A percentile compares a stretch with the other conserved stretches of the same genome.
These are phyloP conservation scores for Motacilla tschutschensis DNA, from an alignment of 2,113 vertebrate genomes.

Conservation along the genomic window DNA sequence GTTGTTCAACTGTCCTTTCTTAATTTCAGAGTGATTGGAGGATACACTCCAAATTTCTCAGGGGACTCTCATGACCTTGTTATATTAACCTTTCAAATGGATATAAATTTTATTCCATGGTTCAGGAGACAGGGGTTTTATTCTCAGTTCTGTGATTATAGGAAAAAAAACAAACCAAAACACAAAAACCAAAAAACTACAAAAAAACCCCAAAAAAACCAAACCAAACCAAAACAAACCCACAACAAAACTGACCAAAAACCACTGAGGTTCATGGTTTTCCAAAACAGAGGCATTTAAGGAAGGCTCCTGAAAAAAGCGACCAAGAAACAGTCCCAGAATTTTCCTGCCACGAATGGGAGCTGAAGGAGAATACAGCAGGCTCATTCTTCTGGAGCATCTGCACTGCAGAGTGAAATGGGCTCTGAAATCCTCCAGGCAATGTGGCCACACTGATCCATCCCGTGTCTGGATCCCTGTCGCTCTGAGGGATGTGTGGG, in stretches of 20 bases:
- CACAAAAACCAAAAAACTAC: no score
- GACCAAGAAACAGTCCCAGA: neutral
- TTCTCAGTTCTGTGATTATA: neutral
- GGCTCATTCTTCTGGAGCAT: neutral
- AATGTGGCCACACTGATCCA: neutral
- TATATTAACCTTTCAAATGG: neutral
- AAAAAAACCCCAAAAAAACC: no score
- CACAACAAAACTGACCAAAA: no score
- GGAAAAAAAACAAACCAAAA: no score
- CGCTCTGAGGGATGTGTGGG: fast-evolving
- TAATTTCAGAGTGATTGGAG: constrained; percentile 21
- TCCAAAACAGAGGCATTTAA: neutral
- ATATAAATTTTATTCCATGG: constrained; percentile 15
- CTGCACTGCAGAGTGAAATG: neutral
- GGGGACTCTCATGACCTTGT: constrained; percentile 13
- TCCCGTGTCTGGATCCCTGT: neutral
- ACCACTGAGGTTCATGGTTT: neutral
- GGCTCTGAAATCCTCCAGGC: neutral
- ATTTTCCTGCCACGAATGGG: neutral
- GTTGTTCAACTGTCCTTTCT: neutral
- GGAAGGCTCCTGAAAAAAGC: neutral
- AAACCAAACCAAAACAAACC: fast-evolving
- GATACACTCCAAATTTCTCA: neutral
- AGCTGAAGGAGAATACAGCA: neutral
- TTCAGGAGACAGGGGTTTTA: constrained; percentile 3